Conservation (phyloP, 2,113 vertebrate species). For the Microtus oregoni region DNA sequence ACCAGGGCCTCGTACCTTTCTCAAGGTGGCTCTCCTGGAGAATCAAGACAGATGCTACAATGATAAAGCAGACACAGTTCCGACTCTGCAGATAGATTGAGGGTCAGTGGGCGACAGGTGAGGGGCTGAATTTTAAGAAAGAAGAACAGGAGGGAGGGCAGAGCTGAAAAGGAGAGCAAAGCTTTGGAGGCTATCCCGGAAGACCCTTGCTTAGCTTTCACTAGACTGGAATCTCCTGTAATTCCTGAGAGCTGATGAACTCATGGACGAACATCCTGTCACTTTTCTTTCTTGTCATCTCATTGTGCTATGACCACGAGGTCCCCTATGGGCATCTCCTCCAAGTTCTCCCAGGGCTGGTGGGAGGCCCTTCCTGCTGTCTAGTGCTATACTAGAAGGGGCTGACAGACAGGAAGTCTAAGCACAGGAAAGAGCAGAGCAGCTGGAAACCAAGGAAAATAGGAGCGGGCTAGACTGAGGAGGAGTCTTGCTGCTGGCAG, state of each 20-base stretch:
- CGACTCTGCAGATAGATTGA: background rate
- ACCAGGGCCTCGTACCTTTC: background rate
- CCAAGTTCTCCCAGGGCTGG: background rate
- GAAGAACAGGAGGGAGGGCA: background rate
- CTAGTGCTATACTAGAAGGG: background rate
- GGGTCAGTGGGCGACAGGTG: background rate
- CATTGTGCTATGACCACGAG: background rate
- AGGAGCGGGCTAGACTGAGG: accelerated
- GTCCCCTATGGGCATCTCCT: background rate
- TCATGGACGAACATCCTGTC: background rate
- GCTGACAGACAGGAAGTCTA: background rate
- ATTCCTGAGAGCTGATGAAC: background rate
- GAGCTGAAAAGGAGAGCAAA: background rate
- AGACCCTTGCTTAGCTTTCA: background rate
- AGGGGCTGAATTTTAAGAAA: background rate
- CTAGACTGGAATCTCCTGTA: background rate
- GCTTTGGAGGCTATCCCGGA: background rate
- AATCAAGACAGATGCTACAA: background rate
- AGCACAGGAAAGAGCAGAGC: no score
- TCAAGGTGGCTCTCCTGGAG: background rate
- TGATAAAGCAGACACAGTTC: background rate
- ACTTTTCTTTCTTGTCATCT: slow-evolving; percentile 26
- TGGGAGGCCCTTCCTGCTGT: background rate
- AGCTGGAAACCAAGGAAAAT: background rate
- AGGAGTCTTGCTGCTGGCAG: background rate